These are phyloP conservation scores for Heliconius hermathena DNA, from an alignment of 1,140 invertebrate genomes.

Conservation along the genomic window DNA sequence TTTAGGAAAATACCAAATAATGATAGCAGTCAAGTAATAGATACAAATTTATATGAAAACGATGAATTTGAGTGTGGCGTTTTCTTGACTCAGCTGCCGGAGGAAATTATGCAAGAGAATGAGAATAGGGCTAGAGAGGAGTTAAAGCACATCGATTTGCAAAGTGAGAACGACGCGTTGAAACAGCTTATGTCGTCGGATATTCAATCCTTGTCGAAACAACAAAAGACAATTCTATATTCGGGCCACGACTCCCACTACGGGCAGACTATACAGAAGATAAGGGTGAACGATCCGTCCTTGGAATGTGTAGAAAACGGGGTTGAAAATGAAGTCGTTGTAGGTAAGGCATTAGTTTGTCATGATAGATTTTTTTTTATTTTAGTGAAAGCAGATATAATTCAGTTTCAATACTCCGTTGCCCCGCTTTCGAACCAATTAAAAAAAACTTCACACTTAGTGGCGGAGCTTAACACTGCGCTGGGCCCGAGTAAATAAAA, in stretches of 20 bases:
- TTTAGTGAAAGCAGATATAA: neutral
- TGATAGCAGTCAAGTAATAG: conserved; percentile 40
- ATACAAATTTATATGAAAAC: conserved; percentile 49
- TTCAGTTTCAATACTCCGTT: no score
- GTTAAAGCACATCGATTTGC: conserved; percentile 47
- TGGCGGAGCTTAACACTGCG: no score
- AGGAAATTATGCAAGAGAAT: conserved; percentile 63
- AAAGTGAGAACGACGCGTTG: conserved; percentile 63
- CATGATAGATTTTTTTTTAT: no score
- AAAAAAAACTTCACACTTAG: no score
- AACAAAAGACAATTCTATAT: conserved; percentile 68
- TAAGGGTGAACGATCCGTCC: conserved; percentile 60
- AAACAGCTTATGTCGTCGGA: conserved; percentile 72
- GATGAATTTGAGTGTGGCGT: conserved; percentile 63
- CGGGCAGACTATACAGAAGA: conserved; percentile 71
- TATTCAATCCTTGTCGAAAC: conserved; percentile 59
- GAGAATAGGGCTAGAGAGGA: conserved; percentile 53
- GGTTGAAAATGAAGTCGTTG: conserved; percentile 46
- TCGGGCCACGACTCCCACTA: conserved; percentile 58
- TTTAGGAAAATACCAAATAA: conserved; percentile 45
- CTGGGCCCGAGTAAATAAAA: no score
- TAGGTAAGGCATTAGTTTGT: conserved; percentile 51
- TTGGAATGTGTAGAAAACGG: conserved; percentile 52
- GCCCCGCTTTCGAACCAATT: no score
- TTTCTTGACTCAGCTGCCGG: conserved; percentile 56